Evolutionary conservation across 2,113 vertebrate species (phyloP).

Genomic region (Caretta caretta): DNA sequence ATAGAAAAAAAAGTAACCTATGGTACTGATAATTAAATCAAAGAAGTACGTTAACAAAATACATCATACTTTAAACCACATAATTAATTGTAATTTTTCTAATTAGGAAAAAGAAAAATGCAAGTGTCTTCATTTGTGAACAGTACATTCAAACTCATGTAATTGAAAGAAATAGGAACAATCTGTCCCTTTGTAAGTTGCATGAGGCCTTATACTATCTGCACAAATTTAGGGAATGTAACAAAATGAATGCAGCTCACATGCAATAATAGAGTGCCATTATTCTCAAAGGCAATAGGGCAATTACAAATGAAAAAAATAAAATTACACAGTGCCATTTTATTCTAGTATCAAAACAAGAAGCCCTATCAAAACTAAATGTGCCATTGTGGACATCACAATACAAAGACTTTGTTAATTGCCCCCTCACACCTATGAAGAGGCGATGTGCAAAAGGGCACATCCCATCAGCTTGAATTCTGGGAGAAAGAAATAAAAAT

Average conservation of each 20-base stretch:
- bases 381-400: too few relatives aligned
- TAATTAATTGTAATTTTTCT: constrained; percentile 49
- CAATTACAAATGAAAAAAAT: constrained; percentile 73
- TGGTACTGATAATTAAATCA: constrained; percentile 28
- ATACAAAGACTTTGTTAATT: too few relatives aligned
- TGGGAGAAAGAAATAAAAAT: too few relatives aligned
- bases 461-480: too few relatives aligned
- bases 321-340: constrained; percentile 54
- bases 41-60: constrained; percentile 19
- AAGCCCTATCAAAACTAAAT: too few relatives aligned
- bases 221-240: constrained; percentile 70
- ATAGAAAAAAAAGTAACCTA: background rate
- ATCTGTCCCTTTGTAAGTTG: constrained; percentile 45
- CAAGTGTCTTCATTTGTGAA: constrained; percentile 49
- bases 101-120: constrained; percentile 50
- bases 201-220: constrained; percentile 54
- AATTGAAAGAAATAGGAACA: constrained; percentile 68
- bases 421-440: too few relatives aligned
- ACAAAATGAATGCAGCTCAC: constrained; percentile 70
- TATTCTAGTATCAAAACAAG: constrained; percentile 49
- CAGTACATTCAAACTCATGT: constrained; percentile 58
- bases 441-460: too few relatives aligned
- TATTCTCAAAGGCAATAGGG: constrained; percentile 75
- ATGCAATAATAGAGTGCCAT: constrained; percentile 62
- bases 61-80: constrained; percentile 17